Percentiles rank a stretch among this genome's conserved stretches.
Conservation (phyloP, 2,797 vertebrate genomes). For the Pantherophis alleghaniensis region DNA sequence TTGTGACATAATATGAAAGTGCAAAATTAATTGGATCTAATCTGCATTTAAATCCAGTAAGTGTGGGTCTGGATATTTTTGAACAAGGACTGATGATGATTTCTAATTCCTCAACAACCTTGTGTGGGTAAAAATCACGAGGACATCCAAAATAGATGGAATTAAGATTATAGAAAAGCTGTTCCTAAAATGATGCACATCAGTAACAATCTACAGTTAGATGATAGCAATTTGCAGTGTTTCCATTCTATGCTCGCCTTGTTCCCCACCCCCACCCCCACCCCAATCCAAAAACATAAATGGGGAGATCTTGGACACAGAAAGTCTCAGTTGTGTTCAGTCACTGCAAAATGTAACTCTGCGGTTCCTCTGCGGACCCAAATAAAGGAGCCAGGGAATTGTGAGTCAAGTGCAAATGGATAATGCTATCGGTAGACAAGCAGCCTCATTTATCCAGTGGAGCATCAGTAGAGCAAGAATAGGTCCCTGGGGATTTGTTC, state of each 20-base stretch:
- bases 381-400: conserved; percentile 11
- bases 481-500: neutral
- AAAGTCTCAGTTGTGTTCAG: neutral
- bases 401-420: neutral
- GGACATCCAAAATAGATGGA: neutral
- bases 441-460: conserved; percentile 20
- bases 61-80: neutral
- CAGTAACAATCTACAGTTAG: neutral
- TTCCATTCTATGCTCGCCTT: neutral
- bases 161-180: neutral
- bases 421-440: neutral
- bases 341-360: conserved; percentile 21
- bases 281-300: neutral
- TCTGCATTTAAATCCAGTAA: neutral
- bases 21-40: neutral
- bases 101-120: neutral
- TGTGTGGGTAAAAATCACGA: neutral
- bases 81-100: neutral
- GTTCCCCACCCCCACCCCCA: neutral
- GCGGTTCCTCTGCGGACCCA: neutral
- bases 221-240: neutral
- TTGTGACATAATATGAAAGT: neutral
- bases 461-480: neutral
- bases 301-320: neutral
- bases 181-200: neutral